Evolutionary conservation across 2,113 vertebrate genomes (phyloP).

Genomic region (Neolamprologus cancellatus): DNA sequence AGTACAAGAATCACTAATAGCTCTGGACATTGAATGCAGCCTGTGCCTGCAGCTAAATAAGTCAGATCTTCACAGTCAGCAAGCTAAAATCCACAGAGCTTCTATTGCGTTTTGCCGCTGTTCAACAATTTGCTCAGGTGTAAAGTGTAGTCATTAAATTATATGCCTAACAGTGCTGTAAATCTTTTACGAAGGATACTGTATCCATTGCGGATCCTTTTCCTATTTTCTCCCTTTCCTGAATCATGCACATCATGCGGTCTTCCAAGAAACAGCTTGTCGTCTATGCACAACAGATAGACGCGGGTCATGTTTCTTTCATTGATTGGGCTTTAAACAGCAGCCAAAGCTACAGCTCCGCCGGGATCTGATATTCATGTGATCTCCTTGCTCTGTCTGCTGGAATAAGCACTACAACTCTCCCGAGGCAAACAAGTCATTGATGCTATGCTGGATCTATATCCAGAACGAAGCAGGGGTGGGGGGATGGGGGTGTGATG

Average conservation of each 20-base stretch:
- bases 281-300: slow-evolving; percentile 24
- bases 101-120: slow-evolving; percentile 8
- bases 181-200: slow-evolving; percentile 18
- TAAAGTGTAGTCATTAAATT: slow-evolving; percentile 34
- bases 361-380: slow-evolving; percentile 56
- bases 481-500: neutral
- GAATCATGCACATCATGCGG: slow-evolving; percentile 21
- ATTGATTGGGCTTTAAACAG: slow-evolving; percentile 64
- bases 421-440: slow-evolving; percentile 34
- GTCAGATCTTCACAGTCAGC: slow-evolving; percentile 58
- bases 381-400: slow-evolving; percentile 49
- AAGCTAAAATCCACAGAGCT: slow-evolving; percentile 21
- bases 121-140: slow-evolving; percentile 39
- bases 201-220: neutral
- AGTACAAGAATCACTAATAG: slow-evolving; percentile 65
- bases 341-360: slow-evolving; percentile 58
- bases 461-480: slow-evolving; percentile 12
- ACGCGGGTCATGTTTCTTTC: slow-evolving; percentile 58
- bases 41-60: slow-evolving; percentile 58
- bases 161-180: neutral
- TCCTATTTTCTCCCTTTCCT: neutral
- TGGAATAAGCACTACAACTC: slow-evolving; percentile 49
- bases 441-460: slow-evolving; percentile 44
- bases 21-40: slow-evolving; percentile 63
- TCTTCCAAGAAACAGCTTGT: slow-evolving; percentile 57